Conservation (phyloP, 2,113 vertebrate genomes). For the Saccopteryx bilineata region DNA sequence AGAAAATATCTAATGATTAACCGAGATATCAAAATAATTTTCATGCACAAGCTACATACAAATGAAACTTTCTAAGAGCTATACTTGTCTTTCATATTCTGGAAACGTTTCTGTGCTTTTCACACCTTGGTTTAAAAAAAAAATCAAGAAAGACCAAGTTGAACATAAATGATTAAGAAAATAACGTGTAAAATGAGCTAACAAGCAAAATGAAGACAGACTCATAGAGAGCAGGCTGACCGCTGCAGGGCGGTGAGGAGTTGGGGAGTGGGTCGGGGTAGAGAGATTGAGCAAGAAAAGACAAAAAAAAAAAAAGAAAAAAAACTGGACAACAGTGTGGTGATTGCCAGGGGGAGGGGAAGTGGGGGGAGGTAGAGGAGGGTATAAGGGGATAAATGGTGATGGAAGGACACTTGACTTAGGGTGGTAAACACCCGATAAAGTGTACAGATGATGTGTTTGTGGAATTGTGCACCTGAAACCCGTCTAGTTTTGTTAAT, state of each 20-base stretch:
- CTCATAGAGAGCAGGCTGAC: background rate
- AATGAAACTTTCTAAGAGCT: slow-evolving; percentile 74
- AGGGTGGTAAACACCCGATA: background rate
- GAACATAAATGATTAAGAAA: slow-evolving; percentile 26
- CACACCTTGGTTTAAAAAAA: slow-evolving; percentile 63
- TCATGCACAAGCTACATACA: background rate
- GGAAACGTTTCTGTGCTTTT: slow-evolving; percentile 69
- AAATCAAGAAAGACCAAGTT: slow-evolving; percentile 61
- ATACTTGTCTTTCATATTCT: slow-evolving; percentile 67
- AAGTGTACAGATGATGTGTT: background rate
- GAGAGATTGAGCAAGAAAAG: background rate
- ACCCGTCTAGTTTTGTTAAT: background rate
- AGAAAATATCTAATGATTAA: slow-evolving; percentile 64
- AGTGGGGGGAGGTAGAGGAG: background rate
- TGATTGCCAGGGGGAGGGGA: background rate
- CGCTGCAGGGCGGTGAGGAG: background rate
- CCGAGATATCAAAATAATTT: slow-evolving; percentile 69
- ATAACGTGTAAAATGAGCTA: background rate
- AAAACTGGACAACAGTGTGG: background rate
- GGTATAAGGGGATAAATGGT: background rate
- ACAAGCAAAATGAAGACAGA: background rate
- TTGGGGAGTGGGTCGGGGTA: background rate
- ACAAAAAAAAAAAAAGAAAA: background rate
- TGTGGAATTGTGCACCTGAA: background rate
- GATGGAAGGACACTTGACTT: background rate